Percentiles rank a stretch among this genome's conserved stretches.
These are phyloP conservation scores for Microchirus variegatus DNA, from an alignment of 2,797 vertebrate species.

Conservation along the genomic window DNA sequence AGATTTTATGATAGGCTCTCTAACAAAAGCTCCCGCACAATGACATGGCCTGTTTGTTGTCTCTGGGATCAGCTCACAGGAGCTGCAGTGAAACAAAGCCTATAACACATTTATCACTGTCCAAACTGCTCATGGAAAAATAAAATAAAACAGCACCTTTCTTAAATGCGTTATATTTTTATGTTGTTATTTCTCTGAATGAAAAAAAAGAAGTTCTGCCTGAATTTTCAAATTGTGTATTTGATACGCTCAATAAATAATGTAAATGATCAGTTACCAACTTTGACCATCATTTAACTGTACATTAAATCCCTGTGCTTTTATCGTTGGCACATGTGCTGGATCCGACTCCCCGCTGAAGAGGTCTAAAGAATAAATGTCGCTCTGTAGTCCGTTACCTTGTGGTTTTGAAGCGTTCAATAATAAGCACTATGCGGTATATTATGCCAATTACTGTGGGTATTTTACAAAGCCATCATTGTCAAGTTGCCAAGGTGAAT, in stretches of 20 bases:
- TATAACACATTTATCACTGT: constrained; percentile 10
- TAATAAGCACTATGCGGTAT: constrained; percentile 25
- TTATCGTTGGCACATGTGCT: constrained; percentile 42
- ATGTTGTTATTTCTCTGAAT: constrained; percentile 27
- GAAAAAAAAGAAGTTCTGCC: constrained; percentile 26
- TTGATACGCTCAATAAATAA: constrained; percentile 34
- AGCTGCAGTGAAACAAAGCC: constrained; percentile 21
- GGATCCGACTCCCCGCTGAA: constrained; percentile 40
- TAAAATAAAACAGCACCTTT: no score
- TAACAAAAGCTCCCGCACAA: constrained; percentile 20
- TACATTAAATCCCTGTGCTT: constrained; percentile 44
- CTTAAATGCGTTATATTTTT: background rate
- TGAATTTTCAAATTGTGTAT: background rate
- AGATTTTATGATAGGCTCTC: constrained; percentile 33
- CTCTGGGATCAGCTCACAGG: constrained; percentile 20
- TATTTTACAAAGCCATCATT: constrained; percentile 26
- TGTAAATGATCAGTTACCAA: constrained; percentile 36
- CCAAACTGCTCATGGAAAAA: no score
- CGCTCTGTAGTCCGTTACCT: constrained; percentile 43
- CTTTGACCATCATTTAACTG: constrained; percentile 37
- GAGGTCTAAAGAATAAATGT: constrained; percentile 37
- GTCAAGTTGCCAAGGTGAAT: constrained; percentile 9
- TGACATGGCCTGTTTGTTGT: constrained; percentile 9
- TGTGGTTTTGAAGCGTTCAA: constrained; percentile 34
- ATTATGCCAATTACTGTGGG: constrained; percentile 26